Base-by-base conservation (phyloP, 23 tunicate genomes). In the Ciona savignyi region DNA sequence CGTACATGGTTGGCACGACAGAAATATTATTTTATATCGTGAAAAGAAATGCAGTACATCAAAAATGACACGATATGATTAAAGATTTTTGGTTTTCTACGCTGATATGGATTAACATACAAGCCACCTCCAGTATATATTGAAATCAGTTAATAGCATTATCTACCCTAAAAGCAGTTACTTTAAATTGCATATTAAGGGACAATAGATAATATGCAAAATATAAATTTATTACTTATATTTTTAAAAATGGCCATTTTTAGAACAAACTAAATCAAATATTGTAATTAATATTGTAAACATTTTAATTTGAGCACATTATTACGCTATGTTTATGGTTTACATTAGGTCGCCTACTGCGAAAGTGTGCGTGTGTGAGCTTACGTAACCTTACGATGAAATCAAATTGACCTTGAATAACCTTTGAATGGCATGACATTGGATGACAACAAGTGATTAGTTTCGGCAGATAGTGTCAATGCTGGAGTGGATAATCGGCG, bases 401-500 rank as follows among this genome's bases (percentile, higher is more conserved):
- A n/a, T n/a, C n/a, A n/a, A n/a, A n/a, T 6, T 42, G 56, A 42
- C 56, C 56, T 42, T 6, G 56, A 42, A 15, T 42, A 42, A 42
- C 56, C 56, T 42, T 15, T 42, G 56, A 6, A 42, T 42, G 15
- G 9, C 15, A 15, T 9, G 56, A 6, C 56, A 42, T 6, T 42
- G 56, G 15, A 42, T 15, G 15, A 42, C 15, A 9, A 42, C 15
- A 42, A 6, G 15, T 42, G 22, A 63, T 72, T 72, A 72, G 76
- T 28, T 70, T 22, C 89, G 89, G 31, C 70, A 30, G 2, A 83
- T 70, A 26, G 74, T 48, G 26, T 85, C 91, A 19, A 85, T 78
- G 64, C 79, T 82, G 31, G 76, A 25, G 62, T 85, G 83, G 20
- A 78, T 78, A 23, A 85, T 25, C 4, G 83, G 84, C 48, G 71